A percentile compares a stretch with the other conserved stretches of the same genome.
These are phyloP conservation scores for Phataginus tricuspis DNA, from an alignment of 2,797 vertebrate genomes.

Conservation along the genomic window DNA sequence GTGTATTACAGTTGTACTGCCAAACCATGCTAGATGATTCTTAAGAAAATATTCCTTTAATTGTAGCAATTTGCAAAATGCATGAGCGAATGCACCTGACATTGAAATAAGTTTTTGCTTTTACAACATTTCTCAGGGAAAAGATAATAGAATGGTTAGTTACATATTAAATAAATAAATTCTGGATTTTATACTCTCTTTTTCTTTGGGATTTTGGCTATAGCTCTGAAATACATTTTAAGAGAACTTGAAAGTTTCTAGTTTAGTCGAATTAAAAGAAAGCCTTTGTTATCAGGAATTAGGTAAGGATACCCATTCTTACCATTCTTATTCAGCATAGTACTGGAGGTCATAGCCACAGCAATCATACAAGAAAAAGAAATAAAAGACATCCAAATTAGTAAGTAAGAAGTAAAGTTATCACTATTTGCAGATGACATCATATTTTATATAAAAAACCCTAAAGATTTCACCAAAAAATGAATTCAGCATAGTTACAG, in stretches of 20 bases:
- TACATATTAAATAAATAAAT: background rate
- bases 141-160: slow-evolving; percentile 17
- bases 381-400: too few relatives aligned
- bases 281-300: background rate
- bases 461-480: too few relatives aligned
- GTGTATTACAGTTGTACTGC: background rate
- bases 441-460: too few relatives aligned
- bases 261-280: background rate
- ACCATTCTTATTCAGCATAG: too few relatives aligned
- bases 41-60: slow-evolving; percentile 12
- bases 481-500: too few relatives aligned
- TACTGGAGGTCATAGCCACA: too few relatives aligned
- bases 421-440: too few relatives aligned
- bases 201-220: background rate
- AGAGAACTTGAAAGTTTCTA: background rate
- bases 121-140: background rate
- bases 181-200: background rate
- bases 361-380: too few relatives aligned
- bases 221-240: slow-evolving; percentile 15
- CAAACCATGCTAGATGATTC: background rate
- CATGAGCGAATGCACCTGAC: background rate
- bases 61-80: slow-evolving; percentile 35
- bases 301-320: too few relatives aligned
- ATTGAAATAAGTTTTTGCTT: slow-evolving; percentile 7
- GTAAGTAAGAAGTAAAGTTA: too few relatives aligned